Percentiles rank a stretch among this genome's conserved stretches.
Evolutionary conservation across 2,888 invertebrate species (phyloP).

Genomic region (Eupeodes latifasciatus): DNA sequence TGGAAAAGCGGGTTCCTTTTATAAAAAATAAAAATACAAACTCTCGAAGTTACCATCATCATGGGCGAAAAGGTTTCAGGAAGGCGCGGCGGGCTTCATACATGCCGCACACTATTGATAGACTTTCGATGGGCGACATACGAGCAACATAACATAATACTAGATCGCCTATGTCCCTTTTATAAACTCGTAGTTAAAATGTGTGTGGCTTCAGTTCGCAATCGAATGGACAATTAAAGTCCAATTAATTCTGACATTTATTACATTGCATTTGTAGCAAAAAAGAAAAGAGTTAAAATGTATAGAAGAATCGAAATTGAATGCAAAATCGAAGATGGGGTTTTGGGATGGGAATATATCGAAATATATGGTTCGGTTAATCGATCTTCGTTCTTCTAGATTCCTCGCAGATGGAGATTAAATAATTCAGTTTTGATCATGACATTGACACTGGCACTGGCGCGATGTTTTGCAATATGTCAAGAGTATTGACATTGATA

Average conservation of each 20-base stretch:
- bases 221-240: conserved; percentile 83
- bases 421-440: conserved; percentile 40
- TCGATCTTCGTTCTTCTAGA: background rate
- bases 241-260: conserved; percentile 84
- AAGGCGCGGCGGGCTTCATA: background rate
- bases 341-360: conserved; percentile 9
- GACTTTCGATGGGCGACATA: conserved; percentile 9
- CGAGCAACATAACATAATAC: conserved; percentile 10
- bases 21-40: background rate
- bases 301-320: conserved; percentile 26
- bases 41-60: background rate
- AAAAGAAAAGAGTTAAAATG: background rate
- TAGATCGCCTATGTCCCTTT: conserved; percentile 26
- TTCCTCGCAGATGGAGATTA: conserved; percentile 25
- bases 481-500: conserved; percentile 3
- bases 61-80: background rate
- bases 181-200: background rate
- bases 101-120: conserved; percentile 51
- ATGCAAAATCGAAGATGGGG: conserved; percentile 21
- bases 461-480: conserved; percentile 6
- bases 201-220: conserved; percentile 49
- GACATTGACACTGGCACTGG: conserved; percentile 29
- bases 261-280: conserved; percentile 72
- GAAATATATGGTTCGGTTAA: background rate
- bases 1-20: conserved; percentile 34